These are phyloP conservation scores for Sebastes elongatus DNA, from an alignment of 2,797 vertebrate species.

Conservation along the genomic window DNA sequence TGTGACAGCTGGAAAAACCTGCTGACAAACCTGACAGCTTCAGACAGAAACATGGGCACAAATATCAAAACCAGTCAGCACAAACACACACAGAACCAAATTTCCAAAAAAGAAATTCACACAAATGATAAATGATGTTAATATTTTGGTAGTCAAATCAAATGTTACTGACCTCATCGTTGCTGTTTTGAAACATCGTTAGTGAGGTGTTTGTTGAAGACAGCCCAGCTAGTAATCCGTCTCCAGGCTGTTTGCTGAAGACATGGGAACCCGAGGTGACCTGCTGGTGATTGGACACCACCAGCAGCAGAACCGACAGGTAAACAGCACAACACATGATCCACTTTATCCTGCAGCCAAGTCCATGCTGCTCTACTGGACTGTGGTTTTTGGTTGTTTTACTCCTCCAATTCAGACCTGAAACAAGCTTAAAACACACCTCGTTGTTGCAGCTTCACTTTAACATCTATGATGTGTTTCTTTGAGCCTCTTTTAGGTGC, in stretches of 20 bases:
- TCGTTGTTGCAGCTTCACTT: not conserved
- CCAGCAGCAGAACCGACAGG: slow-evolving; percentile 30
- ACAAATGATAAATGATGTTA: not conserved
- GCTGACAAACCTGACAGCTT: slow-evolving; percentile 6
- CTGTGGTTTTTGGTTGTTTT: not conserved
- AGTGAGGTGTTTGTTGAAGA: not conserved
- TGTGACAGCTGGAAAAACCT: slow-evolving; percentile 42
- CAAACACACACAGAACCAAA: not conserved
- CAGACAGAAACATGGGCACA: not conserved
- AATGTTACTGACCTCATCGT: slow-evolving; percentile 67
- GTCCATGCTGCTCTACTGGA: slow-evolving; percentile 49
- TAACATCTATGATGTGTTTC: accelerated
- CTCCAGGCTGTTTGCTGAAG: not conserved
- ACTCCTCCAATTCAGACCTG: not conserved
- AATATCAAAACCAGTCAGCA: not conserved
- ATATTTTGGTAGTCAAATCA: not conserved
- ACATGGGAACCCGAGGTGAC: not conserved
- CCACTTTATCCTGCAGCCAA: slow-evolving; percentile 44
- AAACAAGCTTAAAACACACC: not conserved
- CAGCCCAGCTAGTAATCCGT: not conserved
- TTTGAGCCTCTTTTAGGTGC: not conserved
- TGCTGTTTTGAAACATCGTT: slow-evolving; percentile 22
- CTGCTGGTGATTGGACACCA: slow-evolving; percentile 4
- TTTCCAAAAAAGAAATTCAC: not conserved
- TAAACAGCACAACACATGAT: slow-evolving; percentile 32